Evolutionary conservation across 2,113 vertebrate genomes (phyloP).

Genomic region (Pelecanus crispus): DNA sequence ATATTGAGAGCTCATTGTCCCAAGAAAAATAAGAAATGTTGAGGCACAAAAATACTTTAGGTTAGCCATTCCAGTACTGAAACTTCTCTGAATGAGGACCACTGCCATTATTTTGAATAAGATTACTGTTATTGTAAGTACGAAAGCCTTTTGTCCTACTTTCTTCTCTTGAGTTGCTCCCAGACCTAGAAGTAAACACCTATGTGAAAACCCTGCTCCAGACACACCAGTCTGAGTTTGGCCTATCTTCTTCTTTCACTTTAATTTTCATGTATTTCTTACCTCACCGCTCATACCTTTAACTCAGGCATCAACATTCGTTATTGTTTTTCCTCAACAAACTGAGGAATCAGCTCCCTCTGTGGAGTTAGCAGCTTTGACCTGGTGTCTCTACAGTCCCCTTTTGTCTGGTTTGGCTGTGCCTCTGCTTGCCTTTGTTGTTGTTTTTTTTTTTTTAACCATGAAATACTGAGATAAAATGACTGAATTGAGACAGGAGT

Average conservation of each 20-base stretch:
- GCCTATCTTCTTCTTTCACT: background rate
- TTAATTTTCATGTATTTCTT: background rate
- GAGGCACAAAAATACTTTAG: background rate
- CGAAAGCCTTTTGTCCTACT: background rate
- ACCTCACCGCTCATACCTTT: background rate
- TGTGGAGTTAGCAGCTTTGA: background rate
- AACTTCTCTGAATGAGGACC: background rate
- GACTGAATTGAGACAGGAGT: background rate
- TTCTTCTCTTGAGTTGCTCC: background rate
- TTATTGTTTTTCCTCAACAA: background rate
- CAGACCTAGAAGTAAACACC: background rate
- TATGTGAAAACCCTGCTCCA: background rate
- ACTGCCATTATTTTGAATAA: background rate
- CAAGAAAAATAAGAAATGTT: background rate
- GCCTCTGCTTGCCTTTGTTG: background rate
- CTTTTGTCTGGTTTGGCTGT: background rate
- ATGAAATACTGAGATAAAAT: conserved; percentile 1
- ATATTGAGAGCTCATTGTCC: background rate
- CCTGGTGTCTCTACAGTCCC: background rate
- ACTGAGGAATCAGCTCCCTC: background rate
- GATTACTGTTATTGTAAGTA: background rate
- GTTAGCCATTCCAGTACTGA: background rate
- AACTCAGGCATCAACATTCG: background rate
- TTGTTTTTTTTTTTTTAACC: background rate
- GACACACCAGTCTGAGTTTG: background rate